These are phyloP conservation scores for Macheiramphus alcinus DNA, from an alignment of 2,113 vertebrate species.

Conservation along the genomic window DNA sequence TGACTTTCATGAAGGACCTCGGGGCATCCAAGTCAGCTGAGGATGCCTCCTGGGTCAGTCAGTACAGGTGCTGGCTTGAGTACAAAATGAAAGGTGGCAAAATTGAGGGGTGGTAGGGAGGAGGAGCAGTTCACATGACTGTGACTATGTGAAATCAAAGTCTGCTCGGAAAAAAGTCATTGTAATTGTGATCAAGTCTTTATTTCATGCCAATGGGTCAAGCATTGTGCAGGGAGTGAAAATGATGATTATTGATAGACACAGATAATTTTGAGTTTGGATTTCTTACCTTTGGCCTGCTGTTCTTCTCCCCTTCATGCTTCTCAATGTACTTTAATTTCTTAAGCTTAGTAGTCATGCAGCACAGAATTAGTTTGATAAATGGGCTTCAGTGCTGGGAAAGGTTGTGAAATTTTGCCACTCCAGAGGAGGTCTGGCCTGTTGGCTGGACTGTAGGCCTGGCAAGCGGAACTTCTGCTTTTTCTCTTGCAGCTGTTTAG, in stretches of 20 bases:
- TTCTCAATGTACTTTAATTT: not conserved
- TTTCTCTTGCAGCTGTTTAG: not conserved
- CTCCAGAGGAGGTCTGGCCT: not conserved
- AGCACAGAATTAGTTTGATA: not conserved
- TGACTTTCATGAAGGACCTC: not conserved
- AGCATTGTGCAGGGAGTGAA: not conserved
- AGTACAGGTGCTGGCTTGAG: not conserved
- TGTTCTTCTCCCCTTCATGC: not conserved
- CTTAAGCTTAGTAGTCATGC: not conserved
- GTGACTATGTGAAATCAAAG: not conserved
- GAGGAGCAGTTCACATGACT: not conserved
- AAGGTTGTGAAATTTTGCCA: not conserved
- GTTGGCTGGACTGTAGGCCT: not conserved
- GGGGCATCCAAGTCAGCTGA: not conserved
- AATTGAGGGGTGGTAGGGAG: not conserved
- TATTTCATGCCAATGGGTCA: not conserved
- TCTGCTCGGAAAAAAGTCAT: not conserved
- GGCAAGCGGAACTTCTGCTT: not conserved
- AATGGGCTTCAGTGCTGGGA: not conserved
- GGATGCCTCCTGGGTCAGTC: not conserved
- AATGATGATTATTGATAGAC: not conserved
- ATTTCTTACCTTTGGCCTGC: not conserved
- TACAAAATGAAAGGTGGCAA: not conserved
- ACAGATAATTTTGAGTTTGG: not conserved
- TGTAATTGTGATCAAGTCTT: not conserved